Base-by-base conservation (phyloP, 2,113 vertebrate genomes). In the Vireo altiloquus region DNA sequence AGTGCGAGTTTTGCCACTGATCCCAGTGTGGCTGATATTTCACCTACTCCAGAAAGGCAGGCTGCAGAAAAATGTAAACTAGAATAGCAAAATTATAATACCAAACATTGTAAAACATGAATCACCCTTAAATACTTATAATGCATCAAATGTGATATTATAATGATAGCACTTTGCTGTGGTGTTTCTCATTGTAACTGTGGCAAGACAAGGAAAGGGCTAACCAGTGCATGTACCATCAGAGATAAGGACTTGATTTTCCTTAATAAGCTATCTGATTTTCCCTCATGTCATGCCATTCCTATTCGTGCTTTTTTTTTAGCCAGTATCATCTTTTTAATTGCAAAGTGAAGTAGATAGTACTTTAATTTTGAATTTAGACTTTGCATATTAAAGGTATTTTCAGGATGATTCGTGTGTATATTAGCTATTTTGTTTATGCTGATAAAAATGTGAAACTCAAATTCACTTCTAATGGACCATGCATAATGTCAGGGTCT, bases 391-490 rank as follows among this genome's bases (percentile, higher is more conserved):
- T 89, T 94, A 96, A 95, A 14, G 5, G 50, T 79, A 90, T 96
- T 97, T 97, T 96, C 76, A 94, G 76, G 52, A 90, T 39, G 44
- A 94, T 94, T 85, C 9, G 14, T 82, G 13, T 92, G 27, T 93
- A 65, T 94, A 86, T 95, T 95, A 96, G 61, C 28, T 97, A 63
- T 96, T 97, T 97, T 94, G 60, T 95, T 96, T 96, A 97, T 95
- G 54, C 20, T 42, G 91, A 97, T 59, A 91, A 95, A 97, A 98
- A 96, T 27, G 56, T 91, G 94, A 97, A 95, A 76, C 89, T 97
- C 86, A 96, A 90, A 97, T 97, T 96, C 95, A 91, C 91, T 97
- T 97, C 92, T 97, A 97, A 98, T 97, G 97, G 96, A 87, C 95
- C 95, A 94, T 97, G 97, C 60, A 33, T 97, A 97, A 97, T 96